Evolutionary conservation across 2,888 invertebrate species (phyloP).

Genomic region (Rotaria macrura): DNA sequence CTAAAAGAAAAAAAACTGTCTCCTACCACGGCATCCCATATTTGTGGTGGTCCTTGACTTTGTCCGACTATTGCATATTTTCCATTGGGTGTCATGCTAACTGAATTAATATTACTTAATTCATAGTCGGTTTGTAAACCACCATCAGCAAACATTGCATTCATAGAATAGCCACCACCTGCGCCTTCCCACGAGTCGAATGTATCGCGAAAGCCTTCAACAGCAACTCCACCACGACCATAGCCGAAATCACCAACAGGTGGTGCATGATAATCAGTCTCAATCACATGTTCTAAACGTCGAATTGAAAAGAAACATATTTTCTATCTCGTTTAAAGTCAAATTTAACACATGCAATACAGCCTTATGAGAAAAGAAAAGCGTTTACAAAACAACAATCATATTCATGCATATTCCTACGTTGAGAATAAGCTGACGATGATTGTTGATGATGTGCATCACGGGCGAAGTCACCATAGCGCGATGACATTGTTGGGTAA

Average conservation of each 20-base stretch:
- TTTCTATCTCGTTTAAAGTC: neutral
- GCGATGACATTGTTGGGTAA: neutral
- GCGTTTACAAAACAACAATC: neutral
- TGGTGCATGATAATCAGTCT: conserved; percentile 28
- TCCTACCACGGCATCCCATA: conserved; percentile 31
- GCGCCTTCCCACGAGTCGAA: conserved; percentile 17
- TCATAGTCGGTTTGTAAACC: conserved; percentile 26
- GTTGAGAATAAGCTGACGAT: neutral
- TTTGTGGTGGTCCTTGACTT: conserved; percentile 33
- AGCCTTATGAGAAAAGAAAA: neutral
- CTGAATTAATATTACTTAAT: conserved; percentile 29
- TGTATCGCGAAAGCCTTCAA: conserved; percentile 14
- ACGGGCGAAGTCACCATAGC: neutral
- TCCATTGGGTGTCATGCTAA: conserved; percentile 33
- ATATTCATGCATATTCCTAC: conserved; percentile 3
- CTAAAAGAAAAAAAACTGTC: neutral
- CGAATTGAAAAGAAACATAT: too few species aligned
- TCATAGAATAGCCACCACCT: conserved; percentile 28
- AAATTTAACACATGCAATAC: neutral
- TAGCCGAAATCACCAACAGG: conserved; percentile 28
- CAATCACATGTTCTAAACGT: neutral
- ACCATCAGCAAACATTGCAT: conserved; percentile 27
- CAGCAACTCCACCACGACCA: neutral
- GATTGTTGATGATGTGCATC: neutral
- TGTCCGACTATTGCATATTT: conserved; percentile 34